Base-by-base conservation (phyloP, 2,888 invertebrate species). In the Rhorus exstirpatorius region DNA sequence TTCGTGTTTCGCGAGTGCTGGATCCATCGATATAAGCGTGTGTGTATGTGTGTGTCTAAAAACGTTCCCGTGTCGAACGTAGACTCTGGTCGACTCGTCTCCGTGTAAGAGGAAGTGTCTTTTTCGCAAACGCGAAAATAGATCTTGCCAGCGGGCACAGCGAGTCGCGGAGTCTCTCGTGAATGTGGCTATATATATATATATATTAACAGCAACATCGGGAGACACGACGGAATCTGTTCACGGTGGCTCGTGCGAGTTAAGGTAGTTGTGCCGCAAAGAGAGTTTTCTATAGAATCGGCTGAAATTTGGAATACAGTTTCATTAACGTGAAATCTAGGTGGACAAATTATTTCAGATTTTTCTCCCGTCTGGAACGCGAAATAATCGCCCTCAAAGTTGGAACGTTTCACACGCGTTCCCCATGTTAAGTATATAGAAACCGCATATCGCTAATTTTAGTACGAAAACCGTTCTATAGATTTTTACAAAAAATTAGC, bases 121-220 rank as follows among this genome's bases (percentile, higher is more conserved):
- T 88, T 88, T 87, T 84, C 86, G 86, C 83, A 85, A 79, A 79
- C 84, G 86, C 87, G 85, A 88, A 88, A 88, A 88, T 88, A 88
- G 88, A 86, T 84, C 79, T 78, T 78, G 79, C 84, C 79, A 61
- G 86, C 79, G 65, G 71, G 49, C 44, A 72, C 46, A 14, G 26
- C 14, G 26, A 14, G 6, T 17, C n/a, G 60, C 19, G 12, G 71
- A 60, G 68, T 53, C 17, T 67, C 49, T 67, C 61, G 61, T 21
- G 58, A 19, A 61, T 61, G 41, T 38, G 38, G 8, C 4, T 24
- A 21, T 19, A 51, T 3, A 38, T 35, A 7, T 10, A 24, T 53
- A 61, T 61, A 61, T 41, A 63, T 60, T 65, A 63, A 67, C 38
- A 51, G 53, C 17, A 75, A 51, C 26, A 63, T 63, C 75, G 61